Conservation (phyloP, 2,113 vertebrate species). For the Siniperca knerii region DNA sequence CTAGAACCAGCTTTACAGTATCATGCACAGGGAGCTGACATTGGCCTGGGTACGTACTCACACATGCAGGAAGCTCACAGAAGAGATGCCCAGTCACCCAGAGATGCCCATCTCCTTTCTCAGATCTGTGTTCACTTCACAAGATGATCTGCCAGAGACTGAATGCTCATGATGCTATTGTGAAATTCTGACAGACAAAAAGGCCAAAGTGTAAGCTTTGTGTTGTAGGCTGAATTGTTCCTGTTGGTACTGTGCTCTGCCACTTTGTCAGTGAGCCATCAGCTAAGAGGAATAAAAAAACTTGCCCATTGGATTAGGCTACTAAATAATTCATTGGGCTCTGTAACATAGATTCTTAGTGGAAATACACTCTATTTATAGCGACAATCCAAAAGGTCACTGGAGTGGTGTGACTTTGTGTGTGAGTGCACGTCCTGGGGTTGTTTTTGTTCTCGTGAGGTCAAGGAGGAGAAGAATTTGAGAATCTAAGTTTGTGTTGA, state of each 20-base stretch:
- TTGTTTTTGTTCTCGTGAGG: constrained; percentile 71
- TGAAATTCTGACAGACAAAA: constrained; percentile 68
- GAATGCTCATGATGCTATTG: constrained; percentile 54
- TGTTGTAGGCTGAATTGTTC: constrained; percentile 41
- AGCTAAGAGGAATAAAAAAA: constrained; percentile 64
- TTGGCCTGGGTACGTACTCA: constrained; percentile 24
- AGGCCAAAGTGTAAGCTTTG: constrained; percentile 63
- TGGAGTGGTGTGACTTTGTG: constrained; percentile 75
- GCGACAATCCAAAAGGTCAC: constrained; percentile 81
- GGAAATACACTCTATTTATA: constrained; percentile 84
- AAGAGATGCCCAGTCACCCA: constrained; percentile 72
- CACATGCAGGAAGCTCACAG: constrained; percentile 48
- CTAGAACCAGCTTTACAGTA: constrained; percentile 60
- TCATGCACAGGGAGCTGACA: constrained; percentile 58
- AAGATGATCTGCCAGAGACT: constrained; percentile 49
- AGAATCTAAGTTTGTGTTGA: constrained; percentile 41
- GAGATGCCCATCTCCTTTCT: constrained; percentile 63
- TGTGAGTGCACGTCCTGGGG: constrained; percentile 64
- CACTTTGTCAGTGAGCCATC: constrained; percentile 65
- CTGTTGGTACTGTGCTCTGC: constrained; percentile 34
- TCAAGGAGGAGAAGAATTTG: constrained; percentile 46
- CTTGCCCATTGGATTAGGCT: constrained; percentile 71
- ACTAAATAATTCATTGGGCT: constrained; percentile 82
- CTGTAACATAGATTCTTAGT: constrained; percentile 81
- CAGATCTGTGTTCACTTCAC: constrained; percentile 64